These are phyloP conservation scores for Melanitta fusca DNA, from an alignment of 2,797 vertebrate genomes.

Conservation along the genomic window DNA sequence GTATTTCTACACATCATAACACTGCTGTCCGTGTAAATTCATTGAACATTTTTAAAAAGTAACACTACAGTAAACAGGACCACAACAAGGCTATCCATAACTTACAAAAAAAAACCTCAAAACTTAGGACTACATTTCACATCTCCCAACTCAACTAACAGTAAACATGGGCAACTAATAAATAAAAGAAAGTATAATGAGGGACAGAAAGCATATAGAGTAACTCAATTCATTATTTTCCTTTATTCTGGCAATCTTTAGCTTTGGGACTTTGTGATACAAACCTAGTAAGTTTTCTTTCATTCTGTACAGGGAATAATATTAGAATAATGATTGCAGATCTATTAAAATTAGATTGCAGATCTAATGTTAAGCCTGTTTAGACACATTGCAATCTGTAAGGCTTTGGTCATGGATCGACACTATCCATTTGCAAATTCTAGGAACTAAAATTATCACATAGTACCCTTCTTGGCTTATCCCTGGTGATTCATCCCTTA, in stretches of 20 bases:
- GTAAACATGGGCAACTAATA: neutral
- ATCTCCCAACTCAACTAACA: neutral
- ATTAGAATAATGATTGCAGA: neutral
- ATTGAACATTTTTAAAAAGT: neutral
- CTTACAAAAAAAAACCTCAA: neutral
- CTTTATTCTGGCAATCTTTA: neutral
- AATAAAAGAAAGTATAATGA: neutral
- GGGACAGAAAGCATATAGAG: neutral
- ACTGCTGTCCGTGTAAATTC: neutral
- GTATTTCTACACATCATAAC: neutral
- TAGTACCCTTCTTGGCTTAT: neutral
- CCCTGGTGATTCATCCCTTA: neutral
- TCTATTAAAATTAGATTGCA: neutral
- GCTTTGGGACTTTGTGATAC: neutral
- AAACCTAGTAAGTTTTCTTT: constrained; percentile 7
- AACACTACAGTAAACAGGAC: neutral
- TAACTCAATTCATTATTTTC: neutral
- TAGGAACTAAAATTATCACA: neutral
- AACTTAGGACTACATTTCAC: neutral
- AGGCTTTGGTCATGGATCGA: fast-evolving
- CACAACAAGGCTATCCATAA: neutral
- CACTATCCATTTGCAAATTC: neutral
- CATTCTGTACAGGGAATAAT: neutral
- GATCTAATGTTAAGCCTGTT: neutral
- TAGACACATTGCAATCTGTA: neutral